Evolutionary conservation across 37 sponge, comb jelly and placozoan species (phyloP).

Genomic region (Theonella swinhoei): DNA sequence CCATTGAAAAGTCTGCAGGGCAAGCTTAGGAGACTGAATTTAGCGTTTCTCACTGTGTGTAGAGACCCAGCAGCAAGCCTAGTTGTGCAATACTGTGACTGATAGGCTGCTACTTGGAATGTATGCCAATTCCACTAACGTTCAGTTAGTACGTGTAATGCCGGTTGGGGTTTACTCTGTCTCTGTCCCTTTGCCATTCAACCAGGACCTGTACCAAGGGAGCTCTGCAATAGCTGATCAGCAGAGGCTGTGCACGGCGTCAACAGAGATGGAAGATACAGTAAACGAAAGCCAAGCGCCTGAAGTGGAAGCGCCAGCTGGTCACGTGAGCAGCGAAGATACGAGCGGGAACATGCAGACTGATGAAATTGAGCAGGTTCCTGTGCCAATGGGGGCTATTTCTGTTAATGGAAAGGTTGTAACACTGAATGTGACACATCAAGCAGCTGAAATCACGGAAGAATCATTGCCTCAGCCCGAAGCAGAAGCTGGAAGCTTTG

Average conservation of each 20-base stretch:
- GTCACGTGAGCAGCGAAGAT: background rate
- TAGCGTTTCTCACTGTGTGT: too few species aligned
- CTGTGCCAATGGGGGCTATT: slow-evolving; percentile 13
- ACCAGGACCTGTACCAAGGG: background rate
- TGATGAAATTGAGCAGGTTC: background rate
- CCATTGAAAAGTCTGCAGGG: too few species aligned
- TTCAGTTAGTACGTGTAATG: background rate
- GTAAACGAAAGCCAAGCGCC: background rate
- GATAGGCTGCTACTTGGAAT: too few species aligned
- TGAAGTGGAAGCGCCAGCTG: background rate
- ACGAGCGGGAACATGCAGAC: background rate
- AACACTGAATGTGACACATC: slow-evolving; percentile 29
- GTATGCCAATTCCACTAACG: too few species aligned
- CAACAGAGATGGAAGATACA: background rate
- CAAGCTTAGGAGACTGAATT: too few species aligned
- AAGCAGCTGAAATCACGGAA: background rate
- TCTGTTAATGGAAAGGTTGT: slow-evolving; percentile 46
- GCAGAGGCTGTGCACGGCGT: background rate
- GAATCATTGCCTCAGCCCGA: background rate
- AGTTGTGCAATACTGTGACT: too few species aligned
- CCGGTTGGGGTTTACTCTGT: slow-evolving; percentile 3
- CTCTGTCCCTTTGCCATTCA: background rate
- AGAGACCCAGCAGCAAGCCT: too few species aligned
- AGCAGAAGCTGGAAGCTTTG: background rate
- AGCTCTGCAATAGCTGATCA: background rate